Evolutionary conservation across 2,888 invertebrate genomes (phyloP).

Genomic region (Microplitis deprimator): DNA sequence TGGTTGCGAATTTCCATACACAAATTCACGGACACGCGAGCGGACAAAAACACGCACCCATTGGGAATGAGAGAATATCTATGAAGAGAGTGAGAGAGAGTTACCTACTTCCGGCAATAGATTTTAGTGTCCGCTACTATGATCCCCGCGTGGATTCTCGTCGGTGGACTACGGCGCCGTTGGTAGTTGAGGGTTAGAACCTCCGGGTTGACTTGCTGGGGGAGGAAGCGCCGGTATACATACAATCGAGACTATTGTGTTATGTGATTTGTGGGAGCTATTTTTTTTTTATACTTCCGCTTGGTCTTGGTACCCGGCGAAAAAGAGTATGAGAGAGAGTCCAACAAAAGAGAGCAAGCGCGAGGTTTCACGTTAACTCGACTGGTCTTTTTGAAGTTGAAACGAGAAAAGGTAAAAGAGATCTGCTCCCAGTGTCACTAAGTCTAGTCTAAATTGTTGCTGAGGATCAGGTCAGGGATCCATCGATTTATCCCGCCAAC

Average conservation of each 20-base stretch:
- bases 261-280: slow-evolving; percentile 70
- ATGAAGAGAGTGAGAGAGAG: slow-evolving; percentile 56
- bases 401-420: slow-evolving; percentile 6
- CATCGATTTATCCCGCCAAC: slow-evolving; percentile 54
- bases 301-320: slow-evolving; percentile 5
- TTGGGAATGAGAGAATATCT: slow-evolving; percentile 56
- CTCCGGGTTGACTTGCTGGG: slow-evolving; percentile 54
- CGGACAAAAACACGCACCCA: slow-evolving; percentile 48
- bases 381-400: background rate
- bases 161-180: slow-evolving; percentile 37
- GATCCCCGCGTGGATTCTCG: slow-evolving; percentile 32
- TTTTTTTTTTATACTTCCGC: slow-evolving; percentile 58
- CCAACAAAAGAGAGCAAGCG: slow-evolving; percentile 20
- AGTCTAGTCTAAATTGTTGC: slow-evolving; percentile 20
- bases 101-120: slow-evolving; percentile 70
- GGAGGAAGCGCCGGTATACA: slow-evolving; percentile 54
- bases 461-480: slow-evolving; percentile 51
- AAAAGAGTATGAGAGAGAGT: background rate
- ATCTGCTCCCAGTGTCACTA: slow-evolving; percentile 7
- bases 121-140: slow-evolving; percentile 60
- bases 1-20: slow-evolving; percentile 67
- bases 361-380: slow-evolving; percentile 31
- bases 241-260: slow-evolving; percentile 70
- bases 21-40: slow-evolving; percentile 46
- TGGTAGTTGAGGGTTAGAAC: slow-evolving; percentile 51